These are phyloP conservation scores for Tragelaphus eurycerus DNA, from an alignment of 2,797 vertebrate genomes.

Conservation along the genomic window DNA sequence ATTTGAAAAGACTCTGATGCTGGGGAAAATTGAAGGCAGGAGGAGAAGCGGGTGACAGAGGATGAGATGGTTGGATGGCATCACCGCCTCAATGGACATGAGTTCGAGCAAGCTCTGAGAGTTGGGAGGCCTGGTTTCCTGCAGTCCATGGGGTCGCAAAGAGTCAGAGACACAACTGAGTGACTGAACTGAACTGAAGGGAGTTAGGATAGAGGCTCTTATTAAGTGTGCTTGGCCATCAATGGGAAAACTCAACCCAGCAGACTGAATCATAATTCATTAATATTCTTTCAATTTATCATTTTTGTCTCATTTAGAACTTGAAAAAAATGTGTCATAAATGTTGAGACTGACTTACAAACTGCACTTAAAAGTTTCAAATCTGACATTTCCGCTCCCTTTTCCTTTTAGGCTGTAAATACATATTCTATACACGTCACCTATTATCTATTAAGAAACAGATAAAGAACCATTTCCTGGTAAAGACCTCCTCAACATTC, in stretches of 20 bases:
- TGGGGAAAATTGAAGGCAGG: background rate
- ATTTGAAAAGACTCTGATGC: background rate
- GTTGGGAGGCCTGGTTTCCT: background rate
- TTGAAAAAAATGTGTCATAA: background rate
- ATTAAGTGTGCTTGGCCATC: background rate
- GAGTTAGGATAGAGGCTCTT: background rate
- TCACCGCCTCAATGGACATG: background rate
- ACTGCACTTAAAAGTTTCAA: background rate
- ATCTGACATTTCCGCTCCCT: background rate
- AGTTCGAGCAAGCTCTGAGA: background rate
- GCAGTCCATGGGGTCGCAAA: background rate
- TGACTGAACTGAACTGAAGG: background rate
- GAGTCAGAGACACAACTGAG: background rate
- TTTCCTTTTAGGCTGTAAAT: background rate
- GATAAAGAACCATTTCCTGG: background rate
- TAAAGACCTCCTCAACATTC: background rate
- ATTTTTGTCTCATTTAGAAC: background rate
- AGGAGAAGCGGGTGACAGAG: background rate
- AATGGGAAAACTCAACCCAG: background rate
- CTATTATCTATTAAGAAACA: background rate
- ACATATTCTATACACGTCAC: rapidly evolving
- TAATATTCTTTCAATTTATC: background rate
- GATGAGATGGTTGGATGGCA: background rate
- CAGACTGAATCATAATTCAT: background rate
- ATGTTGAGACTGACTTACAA: background rate